These are phyloP conservation scores for Drosophila tripunctata DNA, from an alignment of 2,888 invertebrate genomes.

Conservation along the genomic window DNA sequence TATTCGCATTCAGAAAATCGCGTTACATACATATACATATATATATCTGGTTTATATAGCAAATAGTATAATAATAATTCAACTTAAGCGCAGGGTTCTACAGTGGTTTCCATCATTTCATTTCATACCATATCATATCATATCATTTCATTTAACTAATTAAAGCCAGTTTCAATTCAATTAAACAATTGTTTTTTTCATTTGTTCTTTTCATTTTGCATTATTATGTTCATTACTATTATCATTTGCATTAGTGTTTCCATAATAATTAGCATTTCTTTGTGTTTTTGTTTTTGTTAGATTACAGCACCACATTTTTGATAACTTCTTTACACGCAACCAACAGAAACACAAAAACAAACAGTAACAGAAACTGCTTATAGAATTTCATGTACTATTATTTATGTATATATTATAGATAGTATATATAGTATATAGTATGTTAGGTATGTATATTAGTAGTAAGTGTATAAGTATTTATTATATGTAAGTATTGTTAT, in stretches of 20 bases:
- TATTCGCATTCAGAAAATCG: conserved; percentile 37
- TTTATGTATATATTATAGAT: conserved; percentile 20
- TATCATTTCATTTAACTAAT: conserved; percentile 63
- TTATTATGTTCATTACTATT: conserved; percentile 10
- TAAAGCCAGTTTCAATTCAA: conserved; percentile 73
- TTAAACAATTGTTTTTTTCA: conserved; percentile 37
- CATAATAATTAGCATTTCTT: conserved; percentile 47
- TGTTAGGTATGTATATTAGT: conserved; percentile 2
- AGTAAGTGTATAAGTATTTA: conserved; percentile 15
- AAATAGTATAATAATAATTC: conserved; percentile 6
- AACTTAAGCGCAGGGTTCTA: conserved; percentile 48
- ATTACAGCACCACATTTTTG: conserved; percentile 78
- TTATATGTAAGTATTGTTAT: conserved; percentile 26
- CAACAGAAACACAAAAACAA: too few relatives aligned
- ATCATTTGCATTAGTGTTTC: conserved; percentile 14
- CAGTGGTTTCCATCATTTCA: not conserved
- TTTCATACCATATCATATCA: not conserved
- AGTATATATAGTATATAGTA: conserved; percentile 14
- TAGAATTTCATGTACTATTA: conserved; percentile 37
- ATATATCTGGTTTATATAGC: not conserved
- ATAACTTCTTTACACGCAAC: conserved; percentile 70
- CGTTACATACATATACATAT: conserved; percentile 32
- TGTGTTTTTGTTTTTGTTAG: conserved; percentile 46
- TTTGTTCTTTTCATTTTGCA: conserved; percentile 1
- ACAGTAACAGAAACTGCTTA: conserved; percentile 53